Evolutionary conservation across 1,140 invertebrate species (phyloP), one percentile per base, ranked within the genome.

Genomic region (Bombus cullumanus): DNA sequence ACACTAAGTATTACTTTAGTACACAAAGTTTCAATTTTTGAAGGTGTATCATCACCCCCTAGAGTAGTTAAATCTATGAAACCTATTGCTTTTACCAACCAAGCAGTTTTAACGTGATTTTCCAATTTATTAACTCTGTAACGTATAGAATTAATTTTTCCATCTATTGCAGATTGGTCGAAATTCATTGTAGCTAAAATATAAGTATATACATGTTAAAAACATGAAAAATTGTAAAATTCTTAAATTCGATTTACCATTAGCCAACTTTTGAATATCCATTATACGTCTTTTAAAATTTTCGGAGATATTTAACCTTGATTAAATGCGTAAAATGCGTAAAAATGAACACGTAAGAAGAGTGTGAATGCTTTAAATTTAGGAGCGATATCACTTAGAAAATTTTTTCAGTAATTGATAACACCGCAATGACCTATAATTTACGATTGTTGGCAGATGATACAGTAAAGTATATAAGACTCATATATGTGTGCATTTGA

Each of bases 1-100:
- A 81, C 37, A 37, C 4, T n/a, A 37, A 86, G 81, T 53, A 62
- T 73, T 92, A 98, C 98, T 95, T 98, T 98, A 71, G 95, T 93
- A 94, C 98, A 99, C 3, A 99, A 95, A 85, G 97, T 95, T 22
- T 96, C 92, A 10, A 99, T 97, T 96, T 98, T 98, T 25, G 96
- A 96, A 28, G 94, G 92, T 15, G 98, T 99, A 94, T 99, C 99
- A 96, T 99, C 98, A 22, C 98, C 97, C 62, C 96, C 96, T 64
- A 99, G 95, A 47, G 98, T 99, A 28, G 99, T 99, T 75, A 99
- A 96, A 95, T 99, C 99, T 85, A 99, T 98, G 84, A 98, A 97
- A 77, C 97, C 97, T 6, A 99, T 95, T 34, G 98, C 98, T 93
- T 97, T 97, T 53, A 98, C 90, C 22, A 99, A 95, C 97, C 98